These are phyloP conservation scores for Drosophila fulvimacula DNA, from an alignment of 2,888 invertebrate genomes.

Conservation along the genomic window DNA sequence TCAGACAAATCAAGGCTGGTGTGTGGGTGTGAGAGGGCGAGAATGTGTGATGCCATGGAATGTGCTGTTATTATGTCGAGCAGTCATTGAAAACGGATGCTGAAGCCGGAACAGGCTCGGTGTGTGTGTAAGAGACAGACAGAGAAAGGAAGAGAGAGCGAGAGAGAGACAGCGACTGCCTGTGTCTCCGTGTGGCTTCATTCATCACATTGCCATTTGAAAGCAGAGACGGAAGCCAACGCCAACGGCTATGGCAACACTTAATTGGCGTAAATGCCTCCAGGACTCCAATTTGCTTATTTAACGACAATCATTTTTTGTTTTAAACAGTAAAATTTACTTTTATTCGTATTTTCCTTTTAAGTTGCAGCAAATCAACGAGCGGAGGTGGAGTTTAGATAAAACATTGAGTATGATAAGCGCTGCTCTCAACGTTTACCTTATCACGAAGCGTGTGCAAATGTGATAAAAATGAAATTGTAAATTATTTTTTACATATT, in stretches of 20 bases:
- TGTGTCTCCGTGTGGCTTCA: constrained; percentile 8
- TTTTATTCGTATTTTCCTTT: neutral
- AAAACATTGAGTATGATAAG: constrained; percentile 28
- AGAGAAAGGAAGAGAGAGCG: neutral
- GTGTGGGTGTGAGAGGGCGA: constrained; percentile 1
- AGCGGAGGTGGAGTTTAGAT: constrained; percentile 24
- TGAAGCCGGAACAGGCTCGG: constrained; percentile 24
- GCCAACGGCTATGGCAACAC: constrained; percentile 22
- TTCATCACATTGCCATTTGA: constrained; percentile 44
- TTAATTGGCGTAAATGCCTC: constrained; percentile 30
- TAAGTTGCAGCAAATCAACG: neutral
- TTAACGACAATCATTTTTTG: constrained; percentile 20
- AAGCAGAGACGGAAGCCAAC: constrained; percentile 2
- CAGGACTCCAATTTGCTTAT: constrained; percentile 23
- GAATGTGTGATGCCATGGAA: constrained; percentile 16
- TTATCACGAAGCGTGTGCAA: constrained; percentile 24
- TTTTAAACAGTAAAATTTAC: constrained; percentile 11
- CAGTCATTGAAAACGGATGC: constrained; percentile 41
- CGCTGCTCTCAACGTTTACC: neutral
- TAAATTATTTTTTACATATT: constrained; percentile 28
- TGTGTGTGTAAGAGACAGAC: neutral
- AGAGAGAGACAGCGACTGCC: neutral
- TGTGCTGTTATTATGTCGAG: constrained; percentile 38
- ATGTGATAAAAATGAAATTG: constrained; percentile 27
- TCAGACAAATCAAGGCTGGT: constrained; percentile 31